Evolutionary conservation across 2,797 vertebrate genomes (phyloP), one percentile per base, ranked within the genome.

Genomic region (Delichon dasypus): DNA sequence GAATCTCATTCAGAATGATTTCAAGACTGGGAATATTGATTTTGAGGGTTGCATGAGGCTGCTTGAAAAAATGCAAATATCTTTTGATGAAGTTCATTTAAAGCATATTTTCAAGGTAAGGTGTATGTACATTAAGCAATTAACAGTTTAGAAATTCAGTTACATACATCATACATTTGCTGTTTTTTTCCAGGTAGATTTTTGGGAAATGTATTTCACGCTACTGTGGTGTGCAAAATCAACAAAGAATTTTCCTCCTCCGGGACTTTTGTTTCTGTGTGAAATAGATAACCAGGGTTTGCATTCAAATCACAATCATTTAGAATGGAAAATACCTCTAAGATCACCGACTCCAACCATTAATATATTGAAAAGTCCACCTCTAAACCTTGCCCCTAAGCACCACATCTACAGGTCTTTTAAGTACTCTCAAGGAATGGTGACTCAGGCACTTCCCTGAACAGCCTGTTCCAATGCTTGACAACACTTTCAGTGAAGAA

Each of bases 81-180:
- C 11, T 26, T 98, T 97, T 79, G 91, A 94, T 94, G 54, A 17
- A 2, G 1, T 30, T 32, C 98, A 98, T 16, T 30, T 98, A 72
- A 98, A 97, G 85, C 84, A 95, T 61, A 40, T 98, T 92, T 98
- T 98, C 94, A 98, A 96, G 98, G 98, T 98, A 87, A 98, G 97
- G 8, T 48, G 32, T 57, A 57, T 9, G 3, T 51, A 29, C 29
- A 27, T 40, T 62, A 65, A 85, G 38, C 11, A 60, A 48, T 57
- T 54, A 72, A 27, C 2, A 50, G 2, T 55, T 89, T 61, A 67
- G 42, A 79, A 76, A 25, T 82, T 67, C 60, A 61, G 42, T 74
- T 60, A 70, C 13, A 8, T 17, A 3, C 2, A 1, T 18, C 29
- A 34, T 55, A 32, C 4, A 3, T 71, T 61, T 57, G 19, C 22